These are phyloP conservation scores for Lophochroa leadbeateri DNA, from an alignment of 2,113 vertebrate genomes.

Conservation along the genomic window DNA sequence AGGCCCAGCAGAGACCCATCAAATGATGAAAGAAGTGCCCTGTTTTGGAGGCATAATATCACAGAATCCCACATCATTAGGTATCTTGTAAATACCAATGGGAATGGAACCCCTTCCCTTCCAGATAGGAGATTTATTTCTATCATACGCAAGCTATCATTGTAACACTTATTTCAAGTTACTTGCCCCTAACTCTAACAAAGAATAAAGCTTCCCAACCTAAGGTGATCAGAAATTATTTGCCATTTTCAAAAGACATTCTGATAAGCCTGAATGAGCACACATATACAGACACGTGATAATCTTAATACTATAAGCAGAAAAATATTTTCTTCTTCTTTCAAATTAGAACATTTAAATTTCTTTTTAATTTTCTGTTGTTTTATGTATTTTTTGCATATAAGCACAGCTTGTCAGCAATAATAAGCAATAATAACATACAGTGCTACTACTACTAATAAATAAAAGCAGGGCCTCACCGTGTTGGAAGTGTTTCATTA, in stretches of 20 bases:
- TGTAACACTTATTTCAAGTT: neutral
- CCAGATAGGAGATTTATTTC: neutral
- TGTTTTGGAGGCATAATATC: neutral
- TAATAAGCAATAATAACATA: neutral
- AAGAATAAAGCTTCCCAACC: neutral
- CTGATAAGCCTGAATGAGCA: neutral
- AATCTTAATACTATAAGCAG: neutral
- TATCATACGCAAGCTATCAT: neutral
- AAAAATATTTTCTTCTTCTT: neutral
- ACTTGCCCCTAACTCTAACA: neutral
- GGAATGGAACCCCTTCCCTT: neutral
- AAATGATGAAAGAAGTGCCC: neutral
- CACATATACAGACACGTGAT: neutral
- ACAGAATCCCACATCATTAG: neutral
- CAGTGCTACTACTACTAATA: neutral
- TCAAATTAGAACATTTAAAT: neutral
- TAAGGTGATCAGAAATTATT: neutral
- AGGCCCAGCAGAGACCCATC: neutral
- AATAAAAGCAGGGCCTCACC: neutral
- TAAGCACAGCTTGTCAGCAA: neutral
- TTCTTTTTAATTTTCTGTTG: neutral
- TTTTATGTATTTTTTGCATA: neutral
- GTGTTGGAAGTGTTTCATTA: neutral
- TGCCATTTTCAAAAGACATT: neutral
- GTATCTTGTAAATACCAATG: neutral